Percentiles rank a stretch among this genome's conserved stretches.
These are phyloP conservation scores for Epinotia nisella DNA, from an alignment of 2,888 invertebrate genomes.

Conservation along the genomic window DNA sequence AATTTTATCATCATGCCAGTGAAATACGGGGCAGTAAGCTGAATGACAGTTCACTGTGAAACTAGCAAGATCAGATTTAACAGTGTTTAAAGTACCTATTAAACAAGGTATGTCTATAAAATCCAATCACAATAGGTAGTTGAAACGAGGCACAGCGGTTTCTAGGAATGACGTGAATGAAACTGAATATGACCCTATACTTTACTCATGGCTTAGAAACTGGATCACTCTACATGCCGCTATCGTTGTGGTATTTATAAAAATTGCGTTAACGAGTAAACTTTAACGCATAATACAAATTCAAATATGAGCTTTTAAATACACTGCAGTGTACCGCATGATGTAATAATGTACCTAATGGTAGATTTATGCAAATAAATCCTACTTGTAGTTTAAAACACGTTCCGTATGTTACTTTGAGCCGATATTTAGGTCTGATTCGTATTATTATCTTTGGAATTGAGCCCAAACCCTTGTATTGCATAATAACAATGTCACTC, in stretches of 20 bases:
- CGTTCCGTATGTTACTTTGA: too few species aligned
- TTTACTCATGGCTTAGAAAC: neutral
- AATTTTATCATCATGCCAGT: neutral
- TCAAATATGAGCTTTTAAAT: too few species aligned
- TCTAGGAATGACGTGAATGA: constrained; percentile 3
- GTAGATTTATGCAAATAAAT: too few species aligned
- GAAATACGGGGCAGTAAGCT: neutral
- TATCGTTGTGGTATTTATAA: neutral
- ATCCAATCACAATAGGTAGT: constrained; percentile 5
- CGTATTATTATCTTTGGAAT: neutral
- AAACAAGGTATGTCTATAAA: constrained; percentile 21
- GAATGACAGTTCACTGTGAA: neutral
- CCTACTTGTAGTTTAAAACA: too few species aligned
- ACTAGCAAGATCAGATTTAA: neutral
- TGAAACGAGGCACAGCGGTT: neutral
- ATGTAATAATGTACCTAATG: too few species aligned
- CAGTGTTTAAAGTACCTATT: constrained; percentile 10
- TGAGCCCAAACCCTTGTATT: constrained; percentile 50
- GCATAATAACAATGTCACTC: constrained; percentile 54
- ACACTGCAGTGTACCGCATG: too few species aligned
- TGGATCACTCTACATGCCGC: neutral
- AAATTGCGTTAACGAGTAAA: neutral
- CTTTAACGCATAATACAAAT: neutral
- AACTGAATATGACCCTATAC: neutral
- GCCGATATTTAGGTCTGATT: too few species aligned